Evolutionary conservation across 2,113 vertebrate species (phyloP), one percentile per base, ranked within the genome.

Genomic region (Monarcha castaneiventris): DNA sequence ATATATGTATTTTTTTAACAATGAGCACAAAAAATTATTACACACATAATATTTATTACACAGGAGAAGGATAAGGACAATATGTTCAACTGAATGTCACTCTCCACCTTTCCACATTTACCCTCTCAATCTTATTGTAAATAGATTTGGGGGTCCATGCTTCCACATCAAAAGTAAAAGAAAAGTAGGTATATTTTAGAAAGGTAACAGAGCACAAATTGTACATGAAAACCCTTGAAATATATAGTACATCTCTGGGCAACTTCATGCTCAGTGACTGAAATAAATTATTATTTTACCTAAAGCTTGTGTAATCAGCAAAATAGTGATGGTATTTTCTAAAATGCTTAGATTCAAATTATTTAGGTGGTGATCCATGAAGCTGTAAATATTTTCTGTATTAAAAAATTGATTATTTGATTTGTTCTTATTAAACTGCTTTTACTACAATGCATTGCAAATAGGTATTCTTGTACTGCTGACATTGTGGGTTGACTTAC

Each of bases 71-170:
- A 21, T 48, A 48, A 91, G 11, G 19, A 56, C 7, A 74, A 9
- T 21, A 25, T 2, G 18, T 71, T 23, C 25, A 62, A 13, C 22
- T 32, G 22, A 66, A 27, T 29, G 10, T 84, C 59, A 23, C 16
- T 48, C 18, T 72, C 9, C 56, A 17, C 7, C 2, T 83, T 30
- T 72, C 22, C 37, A 64, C 13, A 13, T 51, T 66, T 67, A 17
- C 25, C 3, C 19, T 67, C 33, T 25, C 26, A 67, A 26, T 23
- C 30, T 35, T 43, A 4, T 12, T 56, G 16, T 29, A 85, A 52
- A 21, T 43, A 51, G 59, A 63, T 64, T 51, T 49, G 41, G 11
- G 4, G 7, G 0, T 3, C 14, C 22, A 21, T 3, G 1, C 7
- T 67, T 87, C 25, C 22, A 13, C 30, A 55, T 16, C 12, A 61